Evolutionary conservation across 2,797 vertebrate genomes (phyloP).

Genomic region (Propithecus perrieri): DNA sequence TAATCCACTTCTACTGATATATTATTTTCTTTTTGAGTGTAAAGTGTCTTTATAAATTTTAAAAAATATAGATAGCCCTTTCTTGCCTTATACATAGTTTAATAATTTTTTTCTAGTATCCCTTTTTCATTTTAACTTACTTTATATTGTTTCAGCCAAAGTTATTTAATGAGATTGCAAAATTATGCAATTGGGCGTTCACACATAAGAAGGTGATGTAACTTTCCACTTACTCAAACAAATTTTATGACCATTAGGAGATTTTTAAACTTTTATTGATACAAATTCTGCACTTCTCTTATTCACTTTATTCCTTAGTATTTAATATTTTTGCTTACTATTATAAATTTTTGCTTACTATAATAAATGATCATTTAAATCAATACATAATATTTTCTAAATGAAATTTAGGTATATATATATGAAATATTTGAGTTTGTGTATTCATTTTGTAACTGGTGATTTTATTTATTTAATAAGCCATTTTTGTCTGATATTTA

Average conservation of each 20-base stretch:
- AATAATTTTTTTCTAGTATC: not conserved
- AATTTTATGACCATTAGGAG: not conserved
- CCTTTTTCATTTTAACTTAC: not conserved
- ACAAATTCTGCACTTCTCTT: not conserved
- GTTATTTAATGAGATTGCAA: not conserved
- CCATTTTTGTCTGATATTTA: not conserved
- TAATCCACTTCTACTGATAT: not conserved
- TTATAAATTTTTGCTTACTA: not conserved
- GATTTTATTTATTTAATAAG: not conserved
- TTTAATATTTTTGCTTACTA: not conserved
- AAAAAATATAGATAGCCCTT: not conserved
- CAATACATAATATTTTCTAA: not conserved
- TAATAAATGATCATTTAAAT: not conserved
- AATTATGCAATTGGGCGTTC: not conserved
- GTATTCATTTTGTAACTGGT: not conserved
- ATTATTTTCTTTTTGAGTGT: not conserved
- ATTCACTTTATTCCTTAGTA: not conserved
- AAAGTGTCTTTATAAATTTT: not conserved
- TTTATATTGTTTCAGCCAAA: not conserved
- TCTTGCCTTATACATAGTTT: not conserved
- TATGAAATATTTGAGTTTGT: not conserved
- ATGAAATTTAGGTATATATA: not conserved
- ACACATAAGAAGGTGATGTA: not conserved
- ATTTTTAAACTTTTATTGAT: not conserved
- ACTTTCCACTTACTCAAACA: not conserved